Conservation (phyloP, 1,140 invertebrate genomes). For the Bombus sylvicola region DNA sequence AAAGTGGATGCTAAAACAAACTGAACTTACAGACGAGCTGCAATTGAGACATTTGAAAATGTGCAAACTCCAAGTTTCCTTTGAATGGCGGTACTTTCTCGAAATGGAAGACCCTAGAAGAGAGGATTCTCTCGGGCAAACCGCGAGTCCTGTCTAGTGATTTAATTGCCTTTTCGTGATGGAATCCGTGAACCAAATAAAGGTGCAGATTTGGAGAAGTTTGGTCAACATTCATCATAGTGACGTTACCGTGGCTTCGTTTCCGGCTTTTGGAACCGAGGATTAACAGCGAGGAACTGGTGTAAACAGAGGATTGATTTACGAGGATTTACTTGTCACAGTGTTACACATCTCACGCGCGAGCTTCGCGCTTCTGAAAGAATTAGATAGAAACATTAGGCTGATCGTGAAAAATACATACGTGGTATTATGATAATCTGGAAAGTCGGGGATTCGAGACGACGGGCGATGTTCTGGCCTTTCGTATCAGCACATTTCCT, state of each 20-base stretch:
- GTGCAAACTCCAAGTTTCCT: neutral
- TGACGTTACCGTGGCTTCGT: conserved; percentile 21
- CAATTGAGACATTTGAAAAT: neutral
- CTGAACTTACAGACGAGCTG: neutral
- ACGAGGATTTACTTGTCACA: conserved; percentile 42
- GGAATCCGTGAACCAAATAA: neutral
- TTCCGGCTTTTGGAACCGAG: conserved; percentile 4
- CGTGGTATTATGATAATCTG: neutral
- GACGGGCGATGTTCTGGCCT: no score
- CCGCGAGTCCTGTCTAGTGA: neutral
- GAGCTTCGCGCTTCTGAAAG: no score
- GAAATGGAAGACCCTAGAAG: neutral
- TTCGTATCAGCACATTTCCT: neutral
- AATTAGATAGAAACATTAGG: neutral
- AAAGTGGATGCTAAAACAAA: neutral
- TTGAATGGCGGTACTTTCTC: neutral
- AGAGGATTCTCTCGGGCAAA: neutral
- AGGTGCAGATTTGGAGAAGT: conserved; percentile 5
- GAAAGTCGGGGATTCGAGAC: no score
- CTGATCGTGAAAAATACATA: neutral
- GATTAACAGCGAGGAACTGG: conserved; percentile 55
- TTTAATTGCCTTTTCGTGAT: conserved; percentile 10
- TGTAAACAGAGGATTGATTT: conserved; percentile 61
- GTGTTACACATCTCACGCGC: neutral
- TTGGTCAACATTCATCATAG: conserved; percentile 53